These are phyloP conservation scores for Poeciliopsis turrubarensis DNA, from an alignment of 2,113 vertebrate genomes.

Conservation along the genomic window DNA sequence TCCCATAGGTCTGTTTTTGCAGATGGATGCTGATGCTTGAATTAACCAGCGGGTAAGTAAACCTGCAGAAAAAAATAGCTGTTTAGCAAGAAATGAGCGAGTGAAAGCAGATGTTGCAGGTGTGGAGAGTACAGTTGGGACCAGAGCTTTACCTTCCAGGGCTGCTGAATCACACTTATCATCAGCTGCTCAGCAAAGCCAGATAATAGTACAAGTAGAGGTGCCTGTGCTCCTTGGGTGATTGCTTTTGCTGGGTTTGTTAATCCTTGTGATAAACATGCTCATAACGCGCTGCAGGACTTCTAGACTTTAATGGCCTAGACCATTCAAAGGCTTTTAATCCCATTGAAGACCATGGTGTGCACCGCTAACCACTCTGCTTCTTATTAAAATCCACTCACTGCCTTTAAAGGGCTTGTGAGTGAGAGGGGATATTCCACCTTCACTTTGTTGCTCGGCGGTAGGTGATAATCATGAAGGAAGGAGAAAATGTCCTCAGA, in stretches of 20 bases:
- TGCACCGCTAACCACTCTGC: constrained; percentile 64
- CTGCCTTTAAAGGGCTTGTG: constrained; percentile 61
- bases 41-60: constrained; percentile 7
- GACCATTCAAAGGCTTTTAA: constrained; percentile 79
- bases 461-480: constrained; percentile 22
- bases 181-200: constrained; percentile 66
- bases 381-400: constrained; percentile 79
- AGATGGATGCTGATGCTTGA: constrained; percentile 19
- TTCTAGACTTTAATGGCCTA: constrained; percentile 76
- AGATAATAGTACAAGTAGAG: constrained; percentile 62
- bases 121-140: constrained; percentile 46
- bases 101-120: constrained; percentile 49
- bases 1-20: constrained; percentile 21
- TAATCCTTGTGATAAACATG: constrained; percentile 80
- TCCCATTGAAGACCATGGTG: constrained; percentile 73
- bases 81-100: constrained; percentile 27
- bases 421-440: constrained; percentile 54
- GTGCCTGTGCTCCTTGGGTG: constrained; percentile 52
- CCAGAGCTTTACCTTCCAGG: constrained; percentile 39
- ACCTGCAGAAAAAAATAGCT: constrained; percentile 11
- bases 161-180: constrained; percentile 63
- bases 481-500: constrained; percentile 22
- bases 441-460: constrained; percentile 48
- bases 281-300: constrained; percentile 68
- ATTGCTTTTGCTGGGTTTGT: constrained; percentile 58